Conservation (phyloP, 2,797 vertebrate genomes). For the Hemibagrus guttatus region DNA sequence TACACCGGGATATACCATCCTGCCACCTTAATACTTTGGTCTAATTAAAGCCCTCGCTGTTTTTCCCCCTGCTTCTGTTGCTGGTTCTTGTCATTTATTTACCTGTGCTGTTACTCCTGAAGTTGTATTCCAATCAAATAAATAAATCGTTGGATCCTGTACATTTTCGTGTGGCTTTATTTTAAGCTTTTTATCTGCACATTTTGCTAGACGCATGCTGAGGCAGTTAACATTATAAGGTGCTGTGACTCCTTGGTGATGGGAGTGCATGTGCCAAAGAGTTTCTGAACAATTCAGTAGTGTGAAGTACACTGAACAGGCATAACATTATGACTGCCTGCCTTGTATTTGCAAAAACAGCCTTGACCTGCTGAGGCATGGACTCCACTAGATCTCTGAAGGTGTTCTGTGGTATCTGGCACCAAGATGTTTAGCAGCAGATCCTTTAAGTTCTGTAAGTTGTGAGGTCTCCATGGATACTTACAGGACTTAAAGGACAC, state of each 20-base stretch:
- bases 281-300: not conserved
- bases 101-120: not conserved
- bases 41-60: not conserved
- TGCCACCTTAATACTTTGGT: not conserved
- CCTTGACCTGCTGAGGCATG: not conserved
- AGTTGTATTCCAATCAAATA: not conserved
- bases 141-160: not conserved
- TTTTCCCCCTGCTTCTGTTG: not conserved
- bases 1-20: not conserved
- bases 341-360: too few species aligned
- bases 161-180: not conserved
- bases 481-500: too few species aligned
- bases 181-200: not conserved
- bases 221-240: not conserved
- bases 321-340: too few species aligned
- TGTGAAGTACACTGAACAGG: too few species aligned
- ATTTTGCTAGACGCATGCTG: not conserved
- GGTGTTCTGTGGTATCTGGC: too few species aligned
- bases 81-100: too few species aligned
- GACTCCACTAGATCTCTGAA: too few species aligned
- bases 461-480: too few species aligned
- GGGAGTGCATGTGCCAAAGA: not conserved
- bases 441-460: too few species aligned
- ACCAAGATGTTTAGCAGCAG: too few species aligned
- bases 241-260: not conserved